Percentiles rank a stretch among this genome's conserved stretches.
Evolutionary conservation across 1,140 invertebrate species (phyloP).

Genomic region (Bombus impatiens): DNA sequence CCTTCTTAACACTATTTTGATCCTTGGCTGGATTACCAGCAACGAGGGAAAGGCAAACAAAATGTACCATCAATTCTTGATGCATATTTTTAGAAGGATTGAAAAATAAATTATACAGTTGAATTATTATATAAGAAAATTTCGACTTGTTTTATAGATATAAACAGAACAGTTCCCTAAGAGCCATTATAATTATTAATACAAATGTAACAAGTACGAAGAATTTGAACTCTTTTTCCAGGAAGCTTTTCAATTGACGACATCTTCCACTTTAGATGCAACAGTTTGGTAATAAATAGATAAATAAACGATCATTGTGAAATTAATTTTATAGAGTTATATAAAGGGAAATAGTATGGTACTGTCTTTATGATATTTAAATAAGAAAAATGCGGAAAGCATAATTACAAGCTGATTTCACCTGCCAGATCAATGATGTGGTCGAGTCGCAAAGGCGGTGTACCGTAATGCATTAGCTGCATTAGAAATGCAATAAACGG

Average conservation of each 20-base stretch:
- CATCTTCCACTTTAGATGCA: too few species aligned
- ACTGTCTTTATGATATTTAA: not conserved
- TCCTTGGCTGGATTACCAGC: not conserved
- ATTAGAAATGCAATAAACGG: constrained; percentile 61
- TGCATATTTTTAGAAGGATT: not conserved
- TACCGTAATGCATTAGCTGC: constrained; percentile 57
- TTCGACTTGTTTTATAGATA: too few species aligned
- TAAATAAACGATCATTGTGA: not conserved
- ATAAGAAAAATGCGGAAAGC: not conserved
- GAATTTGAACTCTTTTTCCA: too few species aligned
- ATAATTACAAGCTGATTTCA: constrained; percentile 36
- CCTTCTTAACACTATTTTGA: not conserved
- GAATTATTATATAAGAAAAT: too few species aligned
- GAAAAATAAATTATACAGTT: not conserved
- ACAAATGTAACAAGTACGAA: too few species aligned
- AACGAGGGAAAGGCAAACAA: fast-evolving
- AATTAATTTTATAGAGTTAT: too few species aligned
- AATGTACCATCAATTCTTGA: too few species aligned
- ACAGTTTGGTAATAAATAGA: not conserved
- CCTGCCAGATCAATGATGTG: constrained; percentile 17
- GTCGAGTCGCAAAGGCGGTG: constrained; percentile 23
- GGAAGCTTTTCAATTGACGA: too few species aligned
- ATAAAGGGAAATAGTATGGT: not conserved
- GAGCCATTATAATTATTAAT: too few species aligned
- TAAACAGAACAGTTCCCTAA: too few species aligned